phyloP scores from a whole-genome alignment of 2,888 invertebrate genomes.

The Hydrotaea cyrtoneurina region DNA sequence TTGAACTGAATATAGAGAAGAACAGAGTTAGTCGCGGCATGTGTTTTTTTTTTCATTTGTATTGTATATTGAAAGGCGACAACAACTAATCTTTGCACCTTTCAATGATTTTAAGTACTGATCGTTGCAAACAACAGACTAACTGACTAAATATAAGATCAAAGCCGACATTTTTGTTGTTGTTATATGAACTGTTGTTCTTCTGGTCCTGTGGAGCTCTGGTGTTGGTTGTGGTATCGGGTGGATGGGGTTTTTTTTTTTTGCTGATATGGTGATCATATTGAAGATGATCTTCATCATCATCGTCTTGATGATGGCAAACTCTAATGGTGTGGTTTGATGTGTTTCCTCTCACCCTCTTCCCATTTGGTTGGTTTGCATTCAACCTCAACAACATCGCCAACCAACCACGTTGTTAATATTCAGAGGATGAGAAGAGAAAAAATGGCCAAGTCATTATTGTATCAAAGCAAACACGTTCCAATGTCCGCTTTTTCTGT shows the following conservation, averaged over 20 bases:
- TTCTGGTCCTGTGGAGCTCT: background rate
- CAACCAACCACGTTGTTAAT: constrained; percentile 31
- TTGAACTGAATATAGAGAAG: constrained; percentile 8
- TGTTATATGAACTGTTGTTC: background rate
- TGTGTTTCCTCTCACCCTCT: background rate
- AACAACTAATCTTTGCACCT: constrained; percentile 66
- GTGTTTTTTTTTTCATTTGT: too few species aligned
- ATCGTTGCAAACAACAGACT: constrained; percentile 16
- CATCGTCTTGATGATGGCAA: constrained; percentile 33
- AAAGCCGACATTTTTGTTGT: constrained; percentile 59
- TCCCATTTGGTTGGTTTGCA: background rate
- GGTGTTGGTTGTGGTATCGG: background rate
- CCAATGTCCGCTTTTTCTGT: constrained; percentile 56
- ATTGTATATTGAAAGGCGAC: constrained; percentile 59
- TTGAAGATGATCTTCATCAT: constrained; percentile 30
- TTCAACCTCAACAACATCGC: background rate
- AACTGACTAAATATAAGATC: constrained; percentile 65
- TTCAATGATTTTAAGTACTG: constrained; percentile 64
- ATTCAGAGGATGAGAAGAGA: constrained; percentile 23
- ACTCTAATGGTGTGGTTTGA: constrained; percentile 42
- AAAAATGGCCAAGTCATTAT: constrained; percentile 64
- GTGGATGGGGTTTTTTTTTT: too few species aligned
- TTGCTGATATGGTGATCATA: constrained; percentile 29
- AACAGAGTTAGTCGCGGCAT: background rate
- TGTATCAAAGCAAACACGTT: constrained; percentile 64